These are phyloP conservation scores for Cephus sareptanus DNA, from an alignment of 2,888 invertebrate species.

Conservation along the genomic window DNA sequence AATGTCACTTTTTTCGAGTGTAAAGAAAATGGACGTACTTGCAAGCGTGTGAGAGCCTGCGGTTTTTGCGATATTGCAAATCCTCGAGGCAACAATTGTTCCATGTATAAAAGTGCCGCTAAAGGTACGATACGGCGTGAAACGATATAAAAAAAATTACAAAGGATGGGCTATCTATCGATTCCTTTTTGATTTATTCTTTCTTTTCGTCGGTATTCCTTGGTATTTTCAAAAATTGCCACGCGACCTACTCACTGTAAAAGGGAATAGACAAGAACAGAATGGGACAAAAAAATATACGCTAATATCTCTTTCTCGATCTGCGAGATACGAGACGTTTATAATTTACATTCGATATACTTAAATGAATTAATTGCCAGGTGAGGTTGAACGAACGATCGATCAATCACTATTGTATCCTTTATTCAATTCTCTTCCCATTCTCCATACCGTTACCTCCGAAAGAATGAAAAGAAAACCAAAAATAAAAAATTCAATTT, in stretches of 20 bases:
- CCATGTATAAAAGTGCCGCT: too few species aligned
- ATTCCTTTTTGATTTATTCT: background rate
- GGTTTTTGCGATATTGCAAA: too few species aligned
- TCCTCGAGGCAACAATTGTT: too few species aligned
- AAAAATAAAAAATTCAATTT: conserved; percentile 43
- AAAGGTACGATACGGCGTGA: background rate
- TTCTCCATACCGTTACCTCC: background rate
- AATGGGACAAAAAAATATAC: background rate
- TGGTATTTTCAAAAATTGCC: background rate
- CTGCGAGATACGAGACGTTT: background rate
- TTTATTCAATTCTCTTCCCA: background rate
- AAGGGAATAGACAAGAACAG: background rate
- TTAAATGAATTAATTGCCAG: conserved; percentile 21
- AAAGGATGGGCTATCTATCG: background rate
- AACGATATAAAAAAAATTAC: background rate
- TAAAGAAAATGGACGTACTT: background rate
- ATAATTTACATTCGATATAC: conserved; percentile 12
- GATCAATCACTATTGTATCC: conserved; percentile 16
- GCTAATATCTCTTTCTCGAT: background rate
- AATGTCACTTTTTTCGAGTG: background rate
- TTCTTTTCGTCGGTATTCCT: background rate
- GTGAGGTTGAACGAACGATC: conserved; percentile 33
- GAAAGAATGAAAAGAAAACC: conserved; percentile 26
- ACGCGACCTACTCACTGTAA: background rate
- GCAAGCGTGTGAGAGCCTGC: background rate